Base-by-base conservation (phyloP, 2,888 invertebrate species). In the Xylota sylvarum region DNA sequence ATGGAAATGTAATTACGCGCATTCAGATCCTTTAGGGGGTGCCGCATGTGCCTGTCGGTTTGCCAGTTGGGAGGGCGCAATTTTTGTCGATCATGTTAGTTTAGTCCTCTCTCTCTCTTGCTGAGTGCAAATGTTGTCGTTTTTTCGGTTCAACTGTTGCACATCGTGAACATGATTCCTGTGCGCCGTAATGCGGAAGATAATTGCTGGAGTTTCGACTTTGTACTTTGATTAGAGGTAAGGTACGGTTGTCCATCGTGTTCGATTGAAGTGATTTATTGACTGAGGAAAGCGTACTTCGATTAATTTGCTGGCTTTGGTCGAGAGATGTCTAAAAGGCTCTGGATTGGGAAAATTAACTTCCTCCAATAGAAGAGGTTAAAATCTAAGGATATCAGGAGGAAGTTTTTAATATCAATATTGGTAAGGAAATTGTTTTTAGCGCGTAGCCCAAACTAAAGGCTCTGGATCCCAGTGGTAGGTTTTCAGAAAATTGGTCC, bases 1-100 rank as follows among this genome's bases (percentile, higher is more conserved):
- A 86, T 86, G 86, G 78, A 86, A 86, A 86, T 82, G 82, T 86
- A 86, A 82, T 86, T 86, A 86, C 86, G 82, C 82, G 86, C 77
- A 82, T 81, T 86, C 67, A 72, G 37, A 82, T 86, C 77, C 82
- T 82, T 86, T 77, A 50, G 82, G 67, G 73, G 67, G 74, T 76
- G 58, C 73, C 73, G 77, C 82, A 5, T 32, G 55, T 17, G 55
- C 73, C 40, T 30, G 17, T 52, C 9, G 43, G 40, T 19, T 17
- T 12, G 67, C 23, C 32, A 62, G 84, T 80, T 73, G n/a, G 65
- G 46, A 30, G 62, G 67, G 19, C 65, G 65, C 46, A 43, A 55
- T 27, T 2, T 23, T 23, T 58, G 55, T 48, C 58, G 55, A 56
- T n/a, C 64, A 40, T 78, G 65, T 72, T 65, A 77, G 76, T 27